Conservation (phyloP, 2,797 vertebrate species). For the Serranus cabrilla region DNA sequence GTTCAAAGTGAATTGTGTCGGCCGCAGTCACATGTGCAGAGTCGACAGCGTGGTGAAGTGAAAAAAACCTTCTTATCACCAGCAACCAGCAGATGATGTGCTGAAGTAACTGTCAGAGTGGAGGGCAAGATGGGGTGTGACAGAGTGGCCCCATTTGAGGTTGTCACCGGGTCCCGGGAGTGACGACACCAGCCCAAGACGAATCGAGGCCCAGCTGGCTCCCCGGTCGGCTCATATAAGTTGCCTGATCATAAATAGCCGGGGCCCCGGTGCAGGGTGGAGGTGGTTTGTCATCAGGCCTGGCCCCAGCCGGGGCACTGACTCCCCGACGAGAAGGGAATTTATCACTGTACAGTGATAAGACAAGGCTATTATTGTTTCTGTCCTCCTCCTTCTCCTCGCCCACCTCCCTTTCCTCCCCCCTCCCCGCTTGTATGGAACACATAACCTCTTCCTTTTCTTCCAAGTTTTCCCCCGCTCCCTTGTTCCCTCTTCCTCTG, state of each 20-base stretch:
- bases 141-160: slow-evolving; percentile 53
- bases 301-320: slow-evolving; percentile 60
- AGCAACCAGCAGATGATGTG: slow-evolving; percentile 41
- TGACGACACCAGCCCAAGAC: slow-evolving; percentile 50
- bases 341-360: slow-evolving; percentile 79
- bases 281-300: slow-evolving; percentile 77
- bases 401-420: slow-evolving; percentile 27
- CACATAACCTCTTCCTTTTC: slow-evolving; percentile 61
- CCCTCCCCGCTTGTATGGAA: slow-evolving; percentile 31
- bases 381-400: slow-evolving; percentile 64
- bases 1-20: not conserved
- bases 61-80: slow-evolving; percentile 16
- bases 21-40: not conserved
- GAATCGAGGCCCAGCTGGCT: slow-evolving; percentile 60
- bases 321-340: slow-evolving; percentile 70
- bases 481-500: slow-evolving; percentile 27
- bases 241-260: slow-evolving; percentile 72
- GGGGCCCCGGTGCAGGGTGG: slow-evolving; percentile 51
- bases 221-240: slow-evolving; percentile 33
- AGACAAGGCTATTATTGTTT: slow-evolving; percentile 84
- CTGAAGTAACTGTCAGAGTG: slow-evolving; percentile 30
- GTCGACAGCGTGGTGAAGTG: not conserved
- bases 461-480: slow-evolving; percentile 14
- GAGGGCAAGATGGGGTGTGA: slow-evolving; percentile 36
- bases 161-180: slow-evolving; percentile 58